Conservation (phyloP, 2,113 vertebrate genomes). For the Urocitellus parryii region DNA sequence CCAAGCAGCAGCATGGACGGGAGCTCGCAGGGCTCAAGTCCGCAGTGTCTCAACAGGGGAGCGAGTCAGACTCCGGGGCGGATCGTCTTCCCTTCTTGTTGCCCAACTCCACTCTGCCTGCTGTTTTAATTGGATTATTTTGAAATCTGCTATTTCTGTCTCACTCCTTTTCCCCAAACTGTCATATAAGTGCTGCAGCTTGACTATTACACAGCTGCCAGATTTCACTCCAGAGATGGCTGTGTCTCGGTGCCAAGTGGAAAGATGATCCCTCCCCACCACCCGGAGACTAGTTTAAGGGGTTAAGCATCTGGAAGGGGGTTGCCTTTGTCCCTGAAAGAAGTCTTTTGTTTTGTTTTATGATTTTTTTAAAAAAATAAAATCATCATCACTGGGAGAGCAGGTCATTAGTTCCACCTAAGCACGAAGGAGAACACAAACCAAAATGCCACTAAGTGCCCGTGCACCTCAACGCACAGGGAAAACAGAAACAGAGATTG, state of each 20-base stretch:
- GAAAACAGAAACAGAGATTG: neutral
- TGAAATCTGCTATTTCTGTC: conserved; percentile 81
- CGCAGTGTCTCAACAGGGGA: neutral
- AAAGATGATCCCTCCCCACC: conserved; percentile 5
- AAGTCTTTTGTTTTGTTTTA: neutral
- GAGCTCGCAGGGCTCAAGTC: neutral
- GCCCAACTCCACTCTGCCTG: conserved; percentile 60
- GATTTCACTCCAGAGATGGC: conserved; percentile 68
- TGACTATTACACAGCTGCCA: conserved; percentile 73
- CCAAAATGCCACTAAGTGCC: neutral
- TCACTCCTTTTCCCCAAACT: conserved; percentile 78
- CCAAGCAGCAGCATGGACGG: neutral
- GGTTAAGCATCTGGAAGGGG: conserved; percentile 55
- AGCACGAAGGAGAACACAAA: neutral
- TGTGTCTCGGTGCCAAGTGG: conserved; percentile 50
- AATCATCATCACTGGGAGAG: neutral
- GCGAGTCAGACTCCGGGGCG: neutral
- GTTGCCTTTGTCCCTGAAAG: neutral
- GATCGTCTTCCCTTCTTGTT: conserved; percentile 9
- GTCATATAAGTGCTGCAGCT: conserved; percentile 68
- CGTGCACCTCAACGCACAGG: neutral
- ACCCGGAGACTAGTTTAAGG: neutral
- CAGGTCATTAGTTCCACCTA: neutral
- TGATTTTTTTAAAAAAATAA: neutral
- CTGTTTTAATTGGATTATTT: conserved; percentile 81